A percentile compares a stretch with the other conserved stretches of the same genome.
These are phyloP conservation scores for Isichthys henryi DNA, from an alignment of 2,113 vertebrate genomes.

Conservation along the genomic window DNA sequence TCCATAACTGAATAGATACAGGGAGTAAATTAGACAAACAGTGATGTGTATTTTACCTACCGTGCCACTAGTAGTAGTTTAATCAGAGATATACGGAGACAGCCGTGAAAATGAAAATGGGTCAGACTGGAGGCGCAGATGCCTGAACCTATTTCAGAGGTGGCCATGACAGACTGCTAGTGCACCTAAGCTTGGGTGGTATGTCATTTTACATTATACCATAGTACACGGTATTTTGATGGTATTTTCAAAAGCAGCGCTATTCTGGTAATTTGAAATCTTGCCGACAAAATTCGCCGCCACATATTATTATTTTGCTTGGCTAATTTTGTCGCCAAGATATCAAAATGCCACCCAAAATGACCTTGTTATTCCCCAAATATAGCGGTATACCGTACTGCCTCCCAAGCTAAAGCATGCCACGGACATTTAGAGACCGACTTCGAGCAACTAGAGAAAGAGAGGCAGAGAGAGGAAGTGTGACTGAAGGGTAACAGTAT, in stretches of 20 bases:
- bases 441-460: neutral
- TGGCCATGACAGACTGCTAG: neutral
- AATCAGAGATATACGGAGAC: neutral
- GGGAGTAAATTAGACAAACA: neutral
- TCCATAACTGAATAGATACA: neutral
- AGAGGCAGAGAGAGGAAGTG: neutral
- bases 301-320: neutral
- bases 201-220: neutral
- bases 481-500: neutral
- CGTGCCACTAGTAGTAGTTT: neutral
- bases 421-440: neutral
- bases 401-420: neutral
- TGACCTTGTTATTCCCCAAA: neutral
- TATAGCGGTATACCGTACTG: neutral
- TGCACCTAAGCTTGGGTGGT: neutral
- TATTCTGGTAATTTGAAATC: neutral
- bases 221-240: neutral
- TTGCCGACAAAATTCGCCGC: neutral
- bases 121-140: neutral
- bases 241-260: neutral
- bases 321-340: neutral
- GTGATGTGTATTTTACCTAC: neutral
- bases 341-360: neutral
- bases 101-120: neutral
- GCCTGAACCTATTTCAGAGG: neutral